Evolutionary conservation across 2,888 invertebrate species (phyloP), one percentile per base, ranked within the genome.

Genomic region (Deilephila porcellus): DNA sequence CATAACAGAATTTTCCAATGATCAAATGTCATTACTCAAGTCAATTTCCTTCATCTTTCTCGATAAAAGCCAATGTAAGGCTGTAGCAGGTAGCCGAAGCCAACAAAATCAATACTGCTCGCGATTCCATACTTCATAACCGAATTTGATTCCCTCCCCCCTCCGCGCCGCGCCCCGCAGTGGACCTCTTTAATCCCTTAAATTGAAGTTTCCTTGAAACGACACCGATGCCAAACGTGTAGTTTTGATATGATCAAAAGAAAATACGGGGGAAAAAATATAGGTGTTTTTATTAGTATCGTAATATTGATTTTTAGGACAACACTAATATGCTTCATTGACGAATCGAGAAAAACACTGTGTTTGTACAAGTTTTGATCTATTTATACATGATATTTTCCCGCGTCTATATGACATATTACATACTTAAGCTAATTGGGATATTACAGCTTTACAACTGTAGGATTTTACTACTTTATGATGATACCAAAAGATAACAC

Each of bases 51-150:
- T 45, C 25, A 20, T 20, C 67, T 52, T 45, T 25, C 45, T 52
- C 25, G 52, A 63, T 63, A 63, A 52, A 45, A 67, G 52, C 67
- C 67, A 67, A 67, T 67, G 45, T 32, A 63, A 63, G 63, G 34
- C 34, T n/a, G 63, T 34, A 8, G n/a, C 25, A 29, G 25, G 45
- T 52, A 45, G 52, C 29, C 71, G 37, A 19, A 19, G 60, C 19
- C 19, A 32, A 62, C 29, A 71, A 71, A 71, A 71, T 71, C 71
- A 71, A 62, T 71, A 71, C 19, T 29, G 71, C 29, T 60, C 60
- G 60, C 63, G 64, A 72, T 70, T 67, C 34, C 64, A 63, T 73
- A 60, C 45, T 70, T 73, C 60, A 59, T 70, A 73, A 73, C 67
- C 53, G 45, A 60, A 45, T 70, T 73, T 70, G 52, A 45, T 60